Base-by-base conservation (phyloP, 1,140 invertebrate genomes). In the Phenacoccus solenopsis region DNA sequence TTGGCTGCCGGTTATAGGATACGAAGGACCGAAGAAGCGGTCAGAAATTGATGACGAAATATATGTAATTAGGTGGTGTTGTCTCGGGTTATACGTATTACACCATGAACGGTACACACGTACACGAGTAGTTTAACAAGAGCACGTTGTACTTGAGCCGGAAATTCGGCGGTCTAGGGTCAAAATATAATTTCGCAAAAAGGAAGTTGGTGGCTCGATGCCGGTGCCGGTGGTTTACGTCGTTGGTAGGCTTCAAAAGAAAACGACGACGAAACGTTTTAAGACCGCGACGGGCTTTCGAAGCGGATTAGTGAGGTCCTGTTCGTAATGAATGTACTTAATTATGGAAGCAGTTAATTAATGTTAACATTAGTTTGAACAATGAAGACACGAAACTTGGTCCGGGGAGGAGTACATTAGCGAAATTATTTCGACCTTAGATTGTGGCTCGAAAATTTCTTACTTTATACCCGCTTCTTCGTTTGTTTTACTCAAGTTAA, bases 281-380 rank as follows among this genome's bases (percentile, higher is more conserved):
- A 49, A 49, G 38, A 49, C 38, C 12, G 2, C 3, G 16, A 9
- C 5, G 38, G 16, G 38, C 4, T 49, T 49, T 49, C 38, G 38
- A 49, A 49, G 38, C 38, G 38, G 38, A 49, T 49, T 49, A 49
- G 12, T 2, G 20, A 49, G 38, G 38, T 49, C 20, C 20, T 49
- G 38, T 49, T 49, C 3, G 38, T 49, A 49, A 49, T 49, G 38
- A 49, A 49, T 16, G 38, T 49, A 49, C 38, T 49, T 49, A 49
- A 49, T 49, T 49, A 49, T 49, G 38, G 38, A 49, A 49, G 38
- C 38, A 49, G 38, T 49, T 49, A 49, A 49, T 49, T 49, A 49
- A 49, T 49, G 38, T 49, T 49, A 49, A 49, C 38, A 49, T 49
- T 49, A 49, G 38, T 49, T 49, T 49, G 38, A 49, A 49, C 38